Evolutionary conservation across 2,113 vertebrate species (phyloP).

Genomic region (Aspiorhynchus laticeps): DNA sequence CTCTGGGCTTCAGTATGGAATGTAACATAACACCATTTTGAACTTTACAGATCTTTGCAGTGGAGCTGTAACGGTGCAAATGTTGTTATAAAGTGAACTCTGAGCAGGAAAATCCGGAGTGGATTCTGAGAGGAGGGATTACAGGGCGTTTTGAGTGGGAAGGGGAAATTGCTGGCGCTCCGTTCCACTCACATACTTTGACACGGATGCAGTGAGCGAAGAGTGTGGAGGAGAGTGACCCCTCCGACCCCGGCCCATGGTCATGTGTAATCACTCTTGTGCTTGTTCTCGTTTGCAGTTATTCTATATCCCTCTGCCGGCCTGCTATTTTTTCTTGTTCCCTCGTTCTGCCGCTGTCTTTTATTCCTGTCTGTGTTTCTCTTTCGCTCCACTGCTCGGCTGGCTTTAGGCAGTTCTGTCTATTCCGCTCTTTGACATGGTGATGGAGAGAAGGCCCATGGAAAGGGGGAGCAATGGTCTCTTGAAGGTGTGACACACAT

Average conservation of each 20-base stretch:
- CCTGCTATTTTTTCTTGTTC: not conserved
- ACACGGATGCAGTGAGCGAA: not conserved
- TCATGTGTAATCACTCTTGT: slow-evolving; percentile 44
- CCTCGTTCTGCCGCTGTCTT: slow-evolving; percentile 27
- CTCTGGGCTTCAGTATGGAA: not conserved
- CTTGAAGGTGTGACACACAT: not conserved
- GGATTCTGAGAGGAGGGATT: not conserved
- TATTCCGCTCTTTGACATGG: slow-evolving; percentile 69
- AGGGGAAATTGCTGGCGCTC: not conserved
- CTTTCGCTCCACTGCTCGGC: slow-evolving; percentile 66
- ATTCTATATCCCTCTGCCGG: slow-evolving; percentile 37
- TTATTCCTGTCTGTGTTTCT: slow-evolving; percentile 47
- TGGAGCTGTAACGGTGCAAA: not conserved
- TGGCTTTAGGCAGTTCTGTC: slow-evolving; percentile 67
- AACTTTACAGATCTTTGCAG: not conserved
- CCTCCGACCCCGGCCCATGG: not conserved
- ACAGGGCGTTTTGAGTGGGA: not conserved
- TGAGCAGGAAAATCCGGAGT: not conserved
- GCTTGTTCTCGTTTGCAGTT: slow-evolving; percentile 42
- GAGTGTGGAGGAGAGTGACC: slow-evolving; percentile 50
- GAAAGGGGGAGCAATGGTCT: not conserved
- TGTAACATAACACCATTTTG: not conserved
- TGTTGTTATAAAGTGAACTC: not conserved
- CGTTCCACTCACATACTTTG: not conserved
- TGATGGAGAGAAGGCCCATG: slow-evolving; percentile 56